phyloP scores from a whole-genome alignment of 1,140 invertebrate genomes.

The Penaeus japonicus region DNA sequence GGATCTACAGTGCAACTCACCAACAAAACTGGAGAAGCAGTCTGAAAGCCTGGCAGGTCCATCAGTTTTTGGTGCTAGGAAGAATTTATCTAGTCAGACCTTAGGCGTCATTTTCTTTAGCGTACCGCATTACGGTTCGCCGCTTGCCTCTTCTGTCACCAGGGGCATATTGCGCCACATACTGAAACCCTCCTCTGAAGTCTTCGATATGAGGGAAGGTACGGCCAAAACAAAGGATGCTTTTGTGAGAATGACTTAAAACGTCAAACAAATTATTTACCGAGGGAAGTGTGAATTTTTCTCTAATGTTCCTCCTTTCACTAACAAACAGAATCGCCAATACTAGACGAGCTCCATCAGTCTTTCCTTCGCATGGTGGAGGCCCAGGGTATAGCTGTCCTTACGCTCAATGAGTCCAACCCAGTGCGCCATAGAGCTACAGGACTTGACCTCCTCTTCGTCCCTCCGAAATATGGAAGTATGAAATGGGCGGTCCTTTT shows the following conservation, averaged over 20 bases:
- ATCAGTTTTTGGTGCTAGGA: background rate
- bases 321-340: background rate
- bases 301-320: background rate
- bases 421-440: background rate
- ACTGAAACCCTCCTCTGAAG: constrained; percentile 17
- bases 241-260: background rate
- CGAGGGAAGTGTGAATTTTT: background rate
- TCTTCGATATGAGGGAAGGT: constrained; percentile 48
- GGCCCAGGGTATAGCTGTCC: background rate
- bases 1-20: no score
- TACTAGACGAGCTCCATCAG: background rate
- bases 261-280: background rate
- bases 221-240: no score
- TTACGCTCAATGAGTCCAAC: constrained; percentile 1
- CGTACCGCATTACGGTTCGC: constrained; percentile 47
- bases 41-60: background rate
- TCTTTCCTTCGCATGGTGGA: background rate
- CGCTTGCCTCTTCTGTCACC: constrained; percentile 22
- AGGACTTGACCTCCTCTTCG: background rate
- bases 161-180: background rate
- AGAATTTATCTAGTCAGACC: background rate
- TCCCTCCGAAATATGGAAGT: constrained; percentile 1
- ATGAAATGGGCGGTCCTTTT: background rate
- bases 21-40: no score
- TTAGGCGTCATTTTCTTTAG: constrained; percentile 38